Base-by-base conservation (phyloP, 1,140 invertebrate genomes). In the Reticulitermes speratus region DNA sequence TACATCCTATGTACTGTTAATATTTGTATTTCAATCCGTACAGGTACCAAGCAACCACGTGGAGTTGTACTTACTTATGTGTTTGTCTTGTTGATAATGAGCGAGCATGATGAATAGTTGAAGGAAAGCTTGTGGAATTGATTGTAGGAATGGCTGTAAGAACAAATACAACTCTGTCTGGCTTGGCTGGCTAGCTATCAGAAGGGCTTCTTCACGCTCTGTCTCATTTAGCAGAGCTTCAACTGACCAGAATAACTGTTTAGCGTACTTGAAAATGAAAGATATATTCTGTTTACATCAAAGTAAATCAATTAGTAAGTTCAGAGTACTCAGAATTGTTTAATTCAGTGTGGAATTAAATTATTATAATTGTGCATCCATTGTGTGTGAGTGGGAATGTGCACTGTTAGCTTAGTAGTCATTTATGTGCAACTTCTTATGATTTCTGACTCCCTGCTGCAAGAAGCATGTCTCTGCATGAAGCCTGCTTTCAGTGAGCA, bases 101-200 rank as follows among this genome's bases (percentile, higher is more conserved):
- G 65, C 65, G 8, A 75, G 65, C 65, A 75, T 75, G 81, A 84
- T 84, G n/a, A 85, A 85, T 7, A 88, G n/a, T 83, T 89, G 89
- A 21, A 89, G 83, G 38, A 88, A 83, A 21, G 89, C 88, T 86
- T 89, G 89, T 21, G 89, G 89, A 81, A 85, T 86, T 38, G 87
- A 86, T 38, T 89, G 88, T 19, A 89, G 81, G 82, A 89, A 89
- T 21, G 88, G 87, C 85, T 89, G 87, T 6, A 88, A 65, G 83
- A 89, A 89, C 44, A 89, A 52, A 86, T 89, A 89, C 44, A 87
- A 82, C 44, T 89, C 83, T 1, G 52, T 85, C 23, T 85, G 25
- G 83, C 84, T 87, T 30, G 84, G 83, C 38, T 87, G 83, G 21
- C 44, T 87, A 52, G 85, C 85, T 23, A 14, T 82, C 30, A 59